phyloP scores from a whole-genome alignment of 2,113 vertebrate species.

The Paracanthobrama guichenoti region DNA sequence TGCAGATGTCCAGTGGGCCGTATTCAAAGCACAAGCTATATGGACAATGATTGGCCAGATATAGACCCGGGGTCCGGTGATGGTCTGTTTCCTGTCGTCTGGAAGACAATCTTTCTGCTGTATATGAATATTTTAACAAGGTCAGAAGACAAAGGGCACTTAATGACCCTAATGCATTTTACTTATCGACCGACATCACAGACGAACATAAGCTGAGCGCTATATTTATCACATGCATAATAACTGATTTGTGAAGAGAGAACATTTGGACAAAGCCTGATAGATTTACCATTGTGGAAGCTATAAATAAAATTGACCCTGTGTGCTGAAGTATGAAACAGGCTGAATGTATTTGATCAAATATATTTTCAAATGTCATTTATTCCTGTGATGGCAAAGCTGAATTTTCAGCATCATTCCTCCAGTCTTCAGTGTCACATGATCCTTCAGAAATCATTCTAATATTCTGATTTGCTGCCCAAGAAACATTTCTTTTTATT shows the following conservation, averaged over 20 bases:
- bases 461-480: too few relatives aligned
- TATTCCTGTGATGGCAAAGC: too few relatives aligned
- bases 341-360: too few relatives aligned
- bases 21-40: slow-evolving; percentile 7
- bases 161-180: slow-evolving; percentile 38
- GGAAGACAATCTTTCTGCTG: slow-evolving; percentile 45
- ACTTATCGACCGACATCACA: slow-evolving; percentile 4
- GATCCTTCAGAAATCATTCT: too few relatives aligned
- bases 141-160: slow-evolving; percentile 37
- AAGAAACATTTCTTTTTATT: too few relatives aligned
- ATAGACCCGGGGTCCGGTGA: slow-evolving; percentile 34
- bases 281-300: neutral
- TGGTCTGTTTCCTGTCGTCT: slow-evolving; percentile 27
- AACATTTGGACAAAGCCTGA: neutral
- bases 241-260: neutral
- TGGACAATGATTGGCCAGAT: slow-evolving; percentile 44
- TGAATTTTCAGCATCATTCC: too few relatives aligned
- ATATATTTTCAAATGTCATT: too few relatives aligned
- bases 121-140: slow-evolving; percentile 54
- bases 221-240: neutral
- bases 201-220: neutral
- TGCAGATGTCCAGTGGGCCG: slow-evolving; percentile 16
- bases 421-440: too few relatives aligned
- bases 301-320: neutral
- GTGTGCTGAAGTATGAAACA: neutral